Evolutionary conservation across 1,140 invertebrate species (phyloP).

Genomic region (honey bee (Apis mellifera)): DNA sequence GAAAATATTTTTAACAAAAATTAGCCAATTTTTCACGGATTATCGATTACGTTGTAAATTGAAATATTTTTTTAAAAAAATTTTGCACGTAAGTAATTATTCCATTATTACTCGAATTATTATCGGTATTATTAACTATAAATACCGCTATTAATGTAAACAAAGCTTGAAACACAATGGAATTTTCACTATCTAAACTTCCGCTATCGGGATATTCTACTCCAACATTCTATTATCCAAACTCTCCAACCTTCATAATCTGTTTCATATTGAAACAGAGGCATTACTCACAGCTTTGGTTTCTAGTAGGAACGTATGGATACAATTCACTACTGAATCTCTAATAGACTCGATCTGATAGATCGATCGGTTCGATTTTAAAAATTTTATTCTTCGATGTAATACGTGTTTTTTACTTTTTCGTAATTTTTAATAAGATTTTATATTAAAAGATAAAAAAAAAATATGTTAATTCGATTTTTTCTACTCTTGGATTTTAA

Average conservation of each 20-base stretch:
- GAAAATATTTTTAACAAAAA: too few relatives aligned
- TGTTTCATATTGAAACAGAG: background rate
- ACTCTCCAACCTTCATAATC: background rate
- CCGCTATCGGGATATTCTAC: background rate
- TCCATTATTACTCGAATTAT: background rate
- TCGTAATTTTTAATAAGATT: too few relatives aligned
- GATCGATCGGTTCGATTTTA: background rate
- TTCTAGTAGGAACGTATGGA: background rate
- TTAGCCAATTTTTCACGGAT: too few relatives aligned
- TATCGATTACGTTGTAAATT: background rate
- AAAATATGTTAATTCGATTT: too few relatives aligned
- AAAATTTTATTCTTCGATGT: background rate
- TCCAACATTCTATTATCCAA: background rate
- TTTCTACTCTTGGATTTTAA: too few relatives aligned
- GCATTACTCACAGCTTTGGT: background rate
- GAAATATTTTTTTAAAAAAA: background rate
- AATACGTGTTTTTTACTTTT: background rate
- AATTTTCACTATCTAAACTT: background rate
- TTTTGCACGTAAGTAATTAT: background rate
- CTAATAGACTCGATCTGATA: background rate
- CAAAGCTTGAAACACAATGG: background rate
- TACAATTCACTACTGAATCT: background rate
- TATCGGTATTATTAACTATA: background rate
- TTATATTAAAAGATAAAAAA: too few relatives aligned
- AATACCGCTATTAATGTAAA: background rate